Evolutionary conservation across 2,113 vertebrate species (phyloP).

Genomic region (Colinus virginianus): DNA sequence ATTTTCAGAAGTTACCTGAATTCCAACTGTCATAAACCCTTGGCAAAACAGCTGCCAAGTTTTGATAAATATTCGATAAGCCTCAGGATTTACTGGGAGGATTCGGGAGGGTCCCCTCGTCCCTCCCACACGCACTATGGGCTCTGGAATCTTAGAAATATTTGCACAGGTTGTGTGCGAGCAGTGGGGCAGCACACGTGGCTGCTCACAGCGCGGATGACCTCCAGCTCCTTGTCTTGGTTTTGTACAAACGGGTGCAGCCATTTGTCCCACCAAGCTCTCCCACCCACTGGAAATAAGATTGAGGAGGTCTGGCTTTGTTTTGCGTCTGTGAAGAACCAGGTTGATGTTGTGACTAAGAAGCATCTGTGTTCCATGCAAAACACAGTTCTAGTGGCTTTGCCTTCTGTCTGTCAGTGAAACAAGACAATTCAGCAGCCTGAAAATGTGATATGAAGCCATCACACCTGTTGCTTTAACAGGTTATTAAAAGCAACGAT

Average conservation of each 20-base stretch:
- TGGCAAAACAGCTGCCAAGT: slow-evolving; percentile 5
- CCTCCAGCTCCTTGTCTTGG: not conserved
- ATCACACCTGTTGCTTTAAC: not conserved
- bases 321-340: not conserved
- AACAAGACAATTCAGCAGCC: not conserved
- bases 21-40: not conserved
- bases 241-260: not conserved
- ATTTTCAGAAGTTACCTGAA: not conserved
- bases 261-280: not conserved
- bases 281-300: not conserved
- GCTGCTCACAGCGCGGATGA: not conserved
- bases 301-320: not conserved
- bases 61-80: slow-evolving; percentile 22
- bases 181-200: not conserved
- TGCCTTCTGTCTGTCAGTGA: not conserved
- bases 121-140: not conserved
- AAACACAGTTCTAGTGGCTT: not conserved
- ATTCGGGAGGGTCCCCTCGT: slow-evolving; percentile 39
- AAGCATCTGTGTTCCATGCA: not conserved
- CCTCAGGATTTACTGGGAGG: slow-evolving; percentile 38
- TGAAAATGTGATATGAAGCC: not conserved
- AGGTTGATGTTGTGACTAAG: not conserved
- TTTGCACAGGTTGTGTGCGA: slow-evolving; percentile 43
- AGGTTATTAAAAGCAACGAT: not conserved
- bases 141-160: slow-evolving; percentile 53